Conservation (phyloP, 2,888 invertebrate species). For the Cephus pygmeus region DNA sequence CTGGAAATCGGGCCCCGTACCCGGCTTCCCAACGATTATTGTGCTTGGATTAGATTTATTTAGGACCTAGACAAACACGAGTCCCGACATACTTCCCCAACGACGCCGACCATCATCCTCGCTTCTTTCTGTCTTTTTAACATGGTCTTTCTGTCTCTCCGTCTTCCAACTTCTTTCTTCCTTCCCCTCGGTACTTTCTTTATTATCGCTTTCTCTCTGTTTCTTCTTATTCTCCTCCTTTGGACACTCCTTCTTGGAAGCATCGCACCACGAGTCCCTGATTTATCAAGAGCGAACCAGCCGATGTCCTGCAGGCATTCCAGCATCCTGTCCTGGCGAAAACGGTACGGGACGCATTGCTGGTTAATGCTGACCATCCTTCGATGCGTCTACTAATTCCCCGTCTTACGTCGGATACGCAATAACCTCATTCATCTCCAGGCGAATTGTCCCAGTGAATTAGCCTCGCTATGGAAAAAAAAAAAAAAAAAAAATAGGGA, state of each 20-base stretch:
- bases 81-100: conserved; percentile 43
- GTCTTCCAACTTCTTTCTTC: background rate
- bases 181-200: background rate
- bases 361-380: background rate
- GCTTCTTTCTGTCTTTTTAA: background rate
- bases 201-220: conserved; percentile 3
- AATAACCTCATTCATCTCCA: conserved; percentile 13
- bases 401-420: conserved; percentile 26
- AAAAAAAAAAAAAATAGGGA: conserved; percentile 14
- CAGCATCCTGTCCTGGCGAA: background rate
- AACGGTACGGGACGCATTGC: background rate
- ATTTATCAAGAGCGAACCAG: conserved; percentile 40
- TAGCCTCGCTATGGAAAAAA: conserved; percentile 39
- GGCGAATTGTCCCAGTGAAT: conserved; percentile 52
- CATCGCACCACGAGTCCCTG: conserved; percentile 30
- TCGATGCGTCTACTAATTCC: background rate
- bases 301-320: conserved; percentile 13
- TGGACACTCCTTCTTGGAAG: conserved; percentile 24
- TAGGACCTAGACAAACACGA: conserved; percentile 50
- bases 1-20: conserved; percentile 35
- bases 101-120: conserved; percentile 16
- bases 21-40: conserved; percentile 39
- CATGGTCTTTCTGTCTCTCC: background rate
- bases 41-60: conserved; percentile 53
- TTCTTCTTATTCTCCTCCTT: conserved; percentile 19